Base-by-base conservation (phyloP, 1,140 invertebrate genomes). In the Carposina sasakii region DNA sequence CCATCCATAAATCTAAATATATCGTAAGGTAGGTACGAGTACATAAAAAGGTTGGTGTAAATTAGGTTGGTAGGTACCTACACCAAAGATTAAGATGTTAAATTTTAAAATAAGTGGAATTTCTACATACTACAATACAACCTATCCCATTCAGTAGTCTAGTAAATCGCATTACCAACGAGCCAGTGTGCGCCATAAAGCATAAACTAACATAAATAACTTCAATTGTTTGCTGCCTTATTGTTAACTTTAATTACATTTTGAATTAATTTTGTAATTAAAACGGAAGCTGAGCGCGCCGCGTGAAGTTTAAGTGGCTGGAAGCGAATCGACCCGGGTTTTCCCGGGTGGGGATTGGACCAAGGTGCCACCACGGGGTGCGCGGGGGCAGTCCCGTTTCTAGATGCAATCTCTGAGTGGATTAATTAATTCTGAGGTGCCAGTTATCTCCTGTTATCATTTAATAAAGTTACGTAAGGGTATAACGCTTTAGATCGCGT, bases 241-340 rank as follows among this genome's bases (percentile, higher is more conserved):
- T 83, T 83, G 79, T 83, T 79, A 81, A 81, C 74, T 83, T 83
- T 83, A 83, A 83, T 84, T 84, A 84, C 79, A 78, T 84, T 84
- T 81, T 84, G 79, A 84, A 84, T 84, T 84, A 84, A 84, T 84
- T 84, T 84, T 84, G 77, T 84, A 84, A 84, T 84, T 84, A 84
- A 84, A 84, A 81, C 81, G 81, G 81, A 84, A 81, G 77, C 77
- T 81, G 73, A 72, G 77, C 74, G 76, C 71, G 76, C 67, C 77
- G 81, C 76, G 76, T 81, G 76, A 81, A 84, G 77, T 84, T 84
- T 78, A 84, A 84, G 81, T 84, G 77, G 81, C 81, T 81, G 77
- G 76, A 84, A 83, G 76, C 77, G 70, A 77, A 83, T 81, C 76
- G 79, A 81, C 76, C 79, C 73, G 54, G 57, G 54, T 60, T 10